phyloP scores from a whole-genome alignment of 30 jellyfish, hydroid and myxozoan genomes.

The Chrysaora quinquecirrha region DNA sequence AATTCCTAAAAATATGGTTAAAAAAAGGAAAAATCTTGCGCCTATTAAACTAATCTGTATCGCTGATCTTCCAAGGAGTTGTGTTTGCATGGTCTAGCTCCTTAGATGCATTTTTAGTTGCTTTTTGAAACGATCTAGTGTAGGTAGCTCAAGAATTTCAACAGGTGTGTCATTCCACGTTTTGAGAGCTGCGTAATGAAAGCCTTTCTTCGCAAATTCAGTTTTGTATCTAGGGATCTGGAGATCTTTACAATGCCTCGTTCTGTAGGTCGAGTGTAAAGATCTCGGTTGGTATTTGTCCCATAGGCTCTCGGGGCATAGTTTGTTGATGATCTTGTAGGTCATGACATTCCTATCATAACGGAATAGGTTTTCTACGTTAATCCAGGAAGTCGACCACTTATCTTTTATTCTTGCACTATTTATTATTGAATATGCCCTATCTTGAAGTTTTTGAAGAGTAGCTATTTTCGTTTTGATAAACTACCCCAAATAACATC shows the following conservation, averaged over 20 bases:
- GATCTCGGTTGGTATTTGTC: slow-evolving; percentile 4
- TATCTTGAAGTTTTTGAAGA: neutral
- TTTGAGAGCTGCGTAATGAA: slow-evolving; percentile 2
- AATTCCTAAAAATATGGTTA: too few species aligned
- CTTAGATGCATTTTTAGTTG: neutral
- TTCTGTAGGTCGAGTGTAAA: slow-evolving; percentile 2
- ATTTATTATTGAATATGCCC: neutral
- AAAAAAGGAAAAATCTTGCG: neutral
- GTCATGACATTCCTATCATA: slow-evolving; percentile 1
- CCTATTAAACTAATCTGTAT: too few species aligned
- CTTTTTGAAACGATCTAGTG: slow-evolving; percentile 41
- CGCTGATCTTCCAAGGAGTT: neutral
- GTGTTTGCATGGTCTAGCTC: slow-evolving; percentile 4
- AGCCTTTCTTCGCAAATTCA: slow-evolving; percentile 2
- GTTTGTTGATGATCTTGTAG: neutral
- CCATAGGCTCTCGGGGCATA: neutral
- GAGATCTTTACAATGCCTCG: slow-evolving; percentile 1
- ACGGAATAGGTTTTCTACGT: neutral
- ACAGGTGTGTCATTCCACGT: slow-evolving; percentile 3
- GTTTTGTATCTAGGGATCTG: slow-evolving; percentile 1
- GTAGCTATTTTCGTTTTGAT: neutral
- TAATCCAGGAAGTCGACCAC: slow-evolving; percentile 2
- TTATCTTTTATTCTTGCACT: neutral
- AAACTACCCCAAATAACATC: slow-evolving; percentile 4
- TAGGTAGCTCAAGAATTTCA: slow-evolving; percentile 50